Conservation (phyloP, 2,888 invertebrate genomes). For the Oxystoma pomonae region DNA sequence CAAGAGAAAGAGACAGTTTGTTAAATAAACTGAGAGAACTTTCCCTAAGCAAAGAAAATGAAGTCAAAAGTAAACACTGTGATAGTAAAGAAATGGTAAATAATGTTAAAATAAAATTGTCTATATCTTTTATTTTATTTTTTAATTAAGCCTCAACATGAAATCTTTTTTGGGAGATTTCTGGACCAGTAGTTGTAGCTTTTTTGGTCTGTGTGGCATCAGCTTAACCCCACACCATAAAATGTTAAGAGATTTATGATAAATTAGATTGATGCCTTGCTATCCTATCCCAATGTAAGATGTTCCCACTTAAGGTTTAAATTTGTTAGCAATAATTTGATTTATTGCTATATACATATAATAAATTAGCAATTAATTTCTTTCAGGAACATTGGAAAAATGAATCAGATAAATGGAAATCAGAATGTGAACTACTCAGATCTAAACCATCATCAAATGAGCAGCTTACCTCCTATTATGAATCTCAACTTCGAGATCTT, state of each 20-base stretch:
- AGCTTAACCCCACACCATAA: no score
- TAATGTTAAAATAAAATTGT: background rate
- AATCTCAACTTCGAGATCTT: slow-evolving; percentile 40
- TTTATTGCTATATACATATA: no score
- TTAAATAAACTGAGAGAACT: slow-evolving; percentile 27
- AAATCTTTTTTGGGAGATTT: no score
- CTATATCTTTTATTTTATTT: no score
- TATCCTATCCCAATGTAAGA: no score
- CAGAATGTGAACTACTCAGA: slow-evolving; percentile 63
- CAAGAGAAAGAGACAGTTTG: slow-evolving; percentile 35
- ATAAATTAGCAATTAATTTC: background rate
- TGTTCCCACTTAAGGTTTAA: background rate
- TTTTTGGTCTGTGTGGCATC: no score
- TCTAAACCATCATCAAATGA: slow-evolving; percentile 42
- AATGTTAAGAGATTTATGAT: no score
- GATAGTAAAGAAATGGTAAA: slow-evolving; percentile 28
- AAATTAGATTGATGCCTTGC: no score
- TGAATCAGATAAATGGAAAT: slow-evolving; percentile 69
- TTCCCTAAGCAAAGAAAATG: slow-evolving; percentile 25
- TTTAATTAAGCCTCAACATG: no score
- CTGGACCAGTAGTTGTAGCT: no score
- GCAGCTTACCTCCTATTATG: slow-evolving; percentile 42
- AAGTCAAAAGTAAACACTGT: slow-evolving; percentile 31
- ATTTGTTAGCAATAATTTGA: background rate
- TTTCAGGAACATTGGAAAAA: slow-evolving; percentile 49